A percentile compares a stretch with the other conserved stretches of the same genome.
These are phyloP conservation scores for Mus spicilegus DNA, from an alignment of 2,113 vertebrate species.

Conservation along the genomic window DNA sequence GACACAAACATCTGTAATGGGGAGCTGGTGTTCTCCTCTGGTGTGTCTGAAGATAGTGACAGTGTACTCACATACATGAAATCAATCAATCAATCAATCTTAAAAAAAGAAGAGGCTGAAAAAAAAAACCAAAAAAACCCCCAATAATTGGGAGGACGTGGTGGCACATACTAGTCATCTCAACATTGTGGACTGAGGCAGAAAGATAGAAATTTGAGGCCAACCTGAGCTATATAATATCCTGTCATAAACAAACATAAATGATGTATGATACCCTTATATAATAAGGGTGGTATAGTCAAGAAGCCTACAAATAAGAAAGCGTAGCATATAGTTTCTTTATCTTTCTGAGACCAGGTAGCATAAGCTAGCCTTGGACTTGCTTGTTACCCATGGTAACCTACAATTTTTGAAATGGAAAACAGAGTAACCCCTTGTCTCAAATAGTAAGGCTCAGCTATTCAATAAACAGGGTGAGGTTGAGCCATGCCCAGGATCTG, in stretches of 20 bases:
- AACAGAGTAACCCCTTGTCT: background rate
- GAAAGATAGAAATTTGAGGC: background rate
- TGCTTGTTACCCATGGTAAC: background rate
- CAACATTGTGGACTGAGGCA: background rate
- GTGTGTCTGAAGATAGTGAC: too few relatives aligned
- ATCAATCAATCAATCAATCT: too few relatives aligned
- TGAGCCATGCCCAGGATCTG: background rate
- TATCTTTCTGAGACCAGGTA: background rate
- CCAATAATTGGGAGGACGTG: background rate
- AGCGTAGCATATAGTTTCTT: background rate
- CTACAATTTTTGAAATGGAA: slow-evolving; percentile 26
- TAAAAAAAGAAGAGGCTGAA: too few relatives aligned
- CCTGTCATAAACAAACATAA: background rate
- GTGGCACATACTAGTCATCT: background rate
- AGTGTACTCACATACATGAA: too few relatives aligned
- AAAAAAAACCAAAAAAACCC: too few relatives aligned
- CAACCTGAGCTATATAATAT: background rate
- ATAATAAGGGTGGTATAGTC: background rate
- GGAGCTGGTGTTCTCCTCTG: too few relatives aligned
- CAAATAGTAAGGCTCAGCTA: slow-evolving; percentile 4
- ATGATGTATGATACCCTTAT: background rate
- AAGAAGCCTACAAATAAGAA: background rate
- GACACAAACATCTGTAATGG: too few relatives aligned
- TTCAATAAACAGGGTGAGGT: background rate
- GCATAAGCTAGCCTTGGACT: background rate